phyloP scores from a whole-genome alignment of 2,888 invertebrate species.

The Ferrisia virgata region DNA sequence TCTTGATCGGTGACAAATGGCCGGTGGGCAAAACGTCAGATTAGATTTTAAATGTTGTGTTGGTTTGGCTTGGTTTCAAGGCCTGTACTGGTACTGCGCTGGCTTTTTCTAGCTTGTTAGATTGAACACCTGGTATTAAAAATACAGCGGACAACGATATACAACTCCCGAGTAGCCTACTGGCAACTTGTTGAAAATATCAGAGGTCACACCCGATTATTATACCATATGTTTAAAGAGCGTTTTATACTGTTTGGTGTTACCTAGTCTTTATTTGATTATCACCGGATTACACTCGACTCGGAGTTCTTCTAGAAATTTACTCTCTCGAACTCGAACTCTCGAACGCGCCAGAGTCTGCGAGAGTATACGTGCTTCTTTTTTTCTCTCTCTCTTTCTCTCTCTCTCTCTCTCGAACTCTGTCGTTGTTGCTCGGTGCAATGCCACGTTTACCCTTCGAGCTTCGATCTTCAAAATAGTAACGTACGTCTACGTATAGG shows the following conservation, averaged over 20 bases:
- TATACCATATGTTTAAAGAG: slow-evolving; percentile 21
- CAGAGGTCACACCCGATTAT: slow-evolving; percentile 42
- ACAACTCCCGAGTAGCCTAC: slow-evolving; percentile 37
- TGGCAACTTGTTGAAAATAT: slow-evolving; percentile 43
- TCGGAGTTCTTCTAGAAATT: background rate
- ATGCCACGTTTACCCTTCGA: background rate
- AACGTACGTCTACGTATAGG: too few species aligned
- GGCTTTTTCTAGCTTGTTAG: slow-evolving; percentile 38
- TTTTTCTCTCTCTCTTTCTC: too few species aligned
- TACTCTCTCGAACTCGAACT: background rate
- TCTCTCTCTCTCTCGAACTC: too few species aligned
- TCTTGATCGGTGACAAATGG: slow-evolving; percentile 42
- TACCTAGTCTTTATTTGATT: slow-evolving; percentile 12
- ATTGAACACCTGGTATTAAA: slow-evolving; percentile 39
- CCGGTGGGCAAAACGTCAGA: slow-evolving; percentile 40
- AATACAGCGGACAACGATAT: slow-evolving; percentile 39
- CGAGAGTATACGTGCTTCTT: too few species aligned
- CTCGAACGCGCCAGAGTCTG: too few species aligned
- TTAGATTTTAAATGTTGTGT: slow-evolving; percentile 41
- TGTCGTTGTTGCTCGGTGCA: too few species aligned
- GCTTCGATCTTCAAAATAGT: background rate
- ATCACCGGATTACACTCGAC: background rate
- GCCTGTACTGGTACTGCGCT: slow-evolving; percentile 40
- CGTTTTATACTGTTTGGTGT: slow-evolving; percentile 1
- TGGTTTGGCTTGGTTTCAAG: slow-evolving; percentile 33